These are phyloP conservation scores for Netelia melanura DNA, from an alignment of 2,888 invertebrate genomes.

Conservation along the genomic window DNA sequence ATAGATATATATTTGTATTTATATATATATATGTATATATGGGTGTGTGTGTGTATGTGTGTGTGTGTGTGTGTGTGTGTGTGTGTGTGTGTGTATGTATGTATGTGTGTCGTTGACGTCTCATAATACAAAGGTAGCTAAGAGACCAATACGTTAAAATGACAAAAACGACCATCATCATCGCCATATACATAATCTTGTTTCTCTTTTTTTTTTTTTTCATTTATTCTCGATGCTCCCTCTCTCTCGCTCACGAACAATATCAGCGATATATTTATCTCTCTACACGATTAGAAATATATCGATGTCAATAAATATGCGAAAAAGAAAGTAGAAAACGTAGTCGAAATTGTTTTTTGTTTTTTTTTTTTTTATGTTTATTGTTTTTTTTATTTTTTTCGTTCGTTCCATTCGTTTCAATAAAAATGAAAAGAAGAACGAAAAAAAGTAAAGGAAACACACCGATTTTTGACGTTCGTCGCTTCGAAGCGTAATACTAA, in stretches of 20 bases:
- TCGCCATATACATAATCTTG: conserved; percentile 23
- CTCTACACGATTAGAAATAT: conserved; percentile 53
- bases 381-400: neutral
- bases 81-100: conserved; percentile 36
- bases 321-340: conserved; percentile 51
- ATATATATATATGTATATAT: conserved; percentile 31
- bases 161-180: conserved; percentile 55
- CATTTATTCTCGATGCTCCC: conserved; percentile 22
- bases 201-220: neutral
- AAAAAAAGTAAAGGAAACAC: too few species aligned
- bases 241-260: conserved; percentile 9
- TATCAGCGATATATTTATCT: conserved; percentile 9
- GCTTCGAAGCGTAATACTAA: conserved; percentile 42
- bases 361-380: too few species aligned
- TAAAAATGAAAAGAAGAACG: too few species aligned
- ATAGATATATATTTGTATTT: too few species aligned
- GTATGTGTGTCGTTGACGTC: conserved; percentile 39
- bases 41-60: neutral
- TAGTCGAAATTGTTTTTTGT: neutral
- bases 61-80: conserved; percentile 16
- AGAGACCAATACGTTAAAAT: conserved; percentile 69
- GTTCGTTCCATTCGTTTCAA: too few species aligned
- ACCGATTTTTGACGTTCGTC: neutral
- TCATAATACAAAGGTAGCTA: conserved; percentile 72
- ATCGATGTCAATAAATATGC: conserved; percentile 60